Base-by-base conservation (phyloP, 2,888 invertebrate genomes). In the Ptilodon capucinus region DNA sequence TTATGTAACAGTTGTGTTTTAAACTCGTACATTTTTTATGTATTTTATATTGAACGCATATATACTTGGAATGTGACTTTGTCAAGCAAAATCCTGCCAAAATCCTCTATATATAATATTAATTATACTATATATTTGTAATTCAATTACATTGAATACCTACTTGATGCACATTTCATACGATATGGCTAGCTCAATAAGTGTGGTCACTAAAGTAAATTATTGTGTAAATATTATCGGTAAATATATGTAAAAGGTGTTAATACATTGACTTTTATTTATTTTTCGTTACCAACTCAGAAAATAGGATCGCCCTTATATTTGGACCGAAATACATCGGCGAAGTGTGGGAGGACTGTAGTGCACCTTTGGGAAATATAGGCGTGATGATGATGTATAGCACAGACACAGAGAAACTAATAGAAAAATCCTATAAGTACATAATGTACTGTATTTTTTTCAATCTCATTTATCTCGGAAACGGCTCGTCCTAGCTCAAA, bases 221-320 rank as follows among this genome's bases (percentile, higher is more conserved):
- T 78, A 85, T 84, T 86, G 79, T 91, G 91, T 91, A 91, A 88
- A 91, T 91, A 91, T 87, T 85, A 78, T 87, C 86, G 83, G 84
- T 90, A 87, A 86, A 88, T 90, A 90, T 83, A 89, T 89, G 88
- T 89, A 87, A 90, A 90, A 87, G 80, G 85, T 87, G 89, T 88
- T 87, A 85, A 74, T 57, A 64, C 38, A 53, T 46, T 38, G 61
- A 46, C 35, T 65, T 66, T 71, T 57, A 65, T 68, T 68, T 68
- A 76, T 68, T 61, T n/a, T n/a, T n/a, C n/a, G n/a, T n/a, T n/a
- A n/a, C n/a, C n/a, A n/a, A n/a, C n/a, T n/a, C n/a, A n/a, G n/a
- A n/a, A n/a, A n/a, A n/a, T n/a, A n/a, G n/a, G n/a, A n/a, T n/a
- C n/a, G n/a, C n/a, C n/a, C n/a, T n/a, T n/a, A n/a, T n/a, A n/a